These are phyloP conservation scores for Idris sp. DNA, from an alignment of 1,140 invertebrate genomes.

Conservation along the genomic window DNA sequence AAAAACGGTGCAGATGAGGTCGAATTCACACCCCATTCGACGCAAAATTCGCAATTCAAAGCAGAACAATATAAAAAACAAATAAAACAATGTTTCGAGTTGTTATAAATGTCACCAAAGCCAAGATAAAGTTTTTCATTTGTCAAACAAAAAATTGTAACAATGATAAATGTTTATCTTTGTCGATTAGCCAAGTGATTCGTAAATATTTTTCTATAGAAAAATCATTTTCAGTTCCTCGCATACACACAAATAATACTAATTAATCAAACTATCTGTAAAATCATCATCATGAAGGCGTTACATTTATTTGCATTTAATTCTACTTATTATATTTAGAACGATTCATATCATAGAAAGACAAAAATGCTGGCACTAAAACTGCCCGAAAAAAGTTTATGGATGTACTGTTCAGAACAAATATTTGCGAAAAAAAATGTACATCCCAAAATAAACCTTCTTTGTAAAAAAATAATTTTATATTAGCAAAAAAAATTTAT, in stretches of 20 bases:
- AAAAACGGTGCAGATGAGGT: slow-evolving; percentile 84
- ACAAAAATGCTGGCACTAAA: slow-evolving; percentile 1
- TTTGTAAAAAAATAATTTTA: too few relatives aligned
- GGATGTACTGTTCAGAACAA: too few relatives aligned
- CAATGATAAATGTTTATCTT: slow-evolving; percentile 17
- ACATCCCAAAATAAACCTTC: too few relatives aligned
- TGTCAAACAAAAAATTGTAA: slow-evolving; percentile 24
- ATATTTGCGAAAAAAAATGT: too few relatives aligned
- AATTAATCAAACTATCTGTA: slow-evolving; percentile 22
- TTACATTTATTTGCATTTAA: slow-evolving; percentile 52
- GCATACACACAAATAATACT: slow-evolving; percentile 1
- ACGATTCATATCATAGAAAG: slow-evolving; percentile 34
- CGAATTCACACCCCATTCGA: slow-evolving; percentile 38
- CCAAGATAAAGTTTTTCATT: slow-evolving; percentile 56
- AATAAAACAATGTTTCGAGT: slow-evolving; percentile 20
- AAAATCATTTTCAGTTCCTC: slow-evolving; percentile 55
- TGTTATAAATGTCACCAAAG: slow-evolving; percentile 68
- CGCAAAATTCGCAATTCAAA: slow-evolving; percentile 43
- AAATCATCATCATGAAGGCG: too few relatives aligned
- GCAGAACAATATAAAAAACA: slow-evolving; percentile 66
- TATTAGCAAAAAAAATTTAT: too few relatives aligned
- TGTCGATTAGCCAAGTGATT: slow-evolving; percentile 8
- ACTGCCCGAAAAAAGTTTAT: too few relatives aligned
- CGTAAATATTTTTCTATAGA: slow-evolving; percentile 56
- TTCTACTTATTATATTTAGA: slow-evolving; percentile 27